These are phyloP conservation scores for Pangasianodon gigas DNA, from an alignment of 2,113 vertebrate species.

Conservation along the genomic window DNA sequence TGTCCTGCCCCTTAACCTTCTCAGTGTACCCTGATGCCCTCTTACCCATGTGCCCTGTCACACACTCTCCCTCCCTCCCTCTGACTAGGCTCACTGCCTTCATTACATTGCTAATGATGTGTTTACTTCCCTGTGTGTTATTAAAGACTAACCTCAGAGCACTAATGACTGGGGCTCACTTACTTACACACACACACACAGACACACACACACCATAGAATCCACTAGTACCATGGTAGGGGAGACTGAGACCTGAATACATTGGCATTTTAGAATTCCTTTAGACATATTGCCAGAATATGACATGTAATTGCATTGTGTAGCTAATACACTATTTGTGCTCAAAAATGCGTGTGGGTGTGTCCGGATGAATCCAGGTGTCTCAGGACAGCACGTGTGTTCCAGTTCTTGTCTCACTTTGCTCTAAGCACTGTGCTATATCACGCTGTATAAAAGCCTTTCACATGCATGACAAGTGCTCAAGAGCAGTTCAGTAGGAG, in stretches of 20 bases:
- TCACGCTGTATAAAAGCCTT: slow-evolving; percentile 72
- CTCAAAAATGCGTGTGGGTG: neutral
- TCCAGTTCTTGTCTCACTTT: slow-evolving; percentile 45
- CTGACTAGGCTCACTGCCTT: slow-evolving; percentile 44
- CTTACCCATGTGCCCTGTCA: slow-evolving; percentile 34
- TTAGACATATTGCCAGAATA: neutral
- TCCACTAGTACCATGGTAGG: slow-evolving; percentile 12
- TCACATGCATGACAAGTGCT: slow-evolving; percentile 56
- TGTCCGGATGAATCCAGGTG: neutral
- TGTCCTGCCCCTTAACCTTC: slow-evolving; percentile 40
- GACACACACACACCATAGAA: slow-evolving; percentile 52
- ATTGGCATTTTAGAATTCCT: neutral
- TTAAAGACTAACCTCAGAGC: slow-evolving; percentile 58
- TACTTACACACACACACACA: slow-evolving; percentile 45
- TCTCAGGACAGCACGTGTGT: neutral
- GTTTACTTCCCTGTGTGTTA: slow-evolving; percentile 56
- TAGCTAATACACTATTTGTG: neutral
- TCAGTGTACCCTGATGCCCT: slow-evolving; percentile 39
- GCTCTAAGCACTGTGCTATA: slow-evolving; percentile 67
- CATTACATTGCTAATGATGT: slow-evolving; percentile 60
- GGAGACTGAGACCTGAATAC: neutral
- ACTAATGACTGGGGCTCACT: slow-evolving; percentile 54
- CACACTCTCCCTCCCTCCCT: slow-evolving; percentile 5
- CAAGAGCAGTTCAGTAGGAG: slow-evolving; percentile 60
- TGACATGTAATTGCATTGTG: neutral